Evolutionary conservation across 2,797 vertebrate genomes (phyloP).

Genomic region (Silurus aristotelis): DNA sequence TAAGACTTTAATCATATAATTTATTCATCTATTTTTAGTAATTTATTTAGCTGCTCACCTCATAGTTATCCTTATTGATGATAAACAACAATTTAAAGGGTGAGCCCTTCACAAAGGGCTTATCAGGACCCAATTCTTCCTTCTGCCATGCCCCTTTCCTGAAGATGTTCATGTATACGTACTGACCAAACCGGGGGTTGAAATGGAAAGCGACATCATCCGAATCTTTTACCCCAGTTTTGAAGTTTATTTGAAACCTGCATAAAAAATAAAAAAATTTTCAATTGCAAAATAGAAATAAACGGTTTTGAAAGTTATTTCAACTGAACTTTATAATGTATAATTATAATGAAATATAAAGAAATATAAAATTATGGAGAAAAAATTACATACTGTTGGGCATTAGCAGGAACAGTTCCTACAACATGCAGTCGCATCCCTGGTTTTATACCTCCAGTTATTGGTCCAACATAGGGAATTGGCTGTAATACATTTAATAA

Average conservation of each 20-base stretch:
- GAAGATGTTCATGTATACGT: conserved; percentile 25
- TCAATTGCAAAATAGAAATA: neutral
- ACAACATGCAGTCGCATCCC: conserved; percentile 29
- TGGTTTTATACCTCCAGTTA: conserved; percentile 31
- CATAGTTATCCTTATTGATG: neutral
- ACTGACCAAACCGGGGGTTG: neutral
- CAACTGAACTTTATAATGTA: neutral
- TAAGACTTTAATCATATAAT: neutral
- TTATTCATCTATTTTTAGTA: neutral
- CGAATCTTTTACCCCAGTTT: neutral
- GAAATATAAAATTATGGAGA: neutral
- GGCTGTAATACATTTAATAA: neutral
- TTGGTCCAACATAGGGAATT: conserved; percentile 17
- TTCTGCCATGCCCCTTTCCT: conserved; percentile 1
- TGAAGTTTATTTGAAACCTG: conserved; percentile 37
- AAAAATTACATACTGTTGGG: neutral
- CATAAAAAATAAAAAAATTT: neutral
- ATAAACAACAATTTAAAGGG: conserved; percentile 25
- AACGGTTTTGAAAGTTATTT: neutral
- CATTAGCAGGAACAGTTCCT: conserved; percentile 25
- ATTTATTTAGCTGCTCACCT: neutral
- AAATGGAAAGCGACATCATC: conserved; percentile 45
- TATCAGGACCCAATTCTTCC: neutral
- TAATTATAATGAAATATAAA: neutral
- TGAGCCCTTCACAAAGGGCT: conserved; percentile 30